Percentiles rank a stretch among this genome's conserved stretches.
Conservation (phyloP, 2,888 invertebrate genomes). For the Anoplius nigerrimus region DNA sequence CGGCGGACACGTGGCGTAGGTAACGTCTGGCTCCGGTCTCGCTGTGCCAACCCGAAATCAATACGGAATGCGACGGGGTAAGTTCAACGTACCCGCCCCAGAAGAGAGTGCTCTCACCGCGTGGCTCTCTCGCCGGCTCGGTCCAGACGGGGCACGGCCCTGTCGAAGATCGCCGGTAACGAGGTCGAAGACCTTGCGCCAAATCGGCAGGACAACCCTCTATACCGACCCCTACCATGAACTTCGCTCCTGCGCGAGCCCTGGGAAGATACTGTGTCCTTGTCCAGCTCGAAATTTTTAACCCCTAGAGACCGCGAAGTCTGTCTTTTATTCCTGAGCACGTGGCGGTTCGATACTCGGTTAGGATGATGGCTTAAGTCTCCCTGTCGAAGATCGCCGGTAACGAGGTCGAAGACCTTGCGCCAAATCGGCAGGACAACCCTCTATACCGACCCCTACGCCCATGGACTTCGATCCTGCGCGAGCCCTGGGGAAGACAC, state of each 20-base stretch:
- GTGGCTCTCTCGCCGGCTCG: conserved; percentile 36
- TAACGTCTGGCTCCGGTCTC: conserved; percentile 59
- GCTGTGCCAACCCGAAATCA: conserved; percentile 65
- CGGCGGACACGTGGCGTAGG: conserved; percentile 57
- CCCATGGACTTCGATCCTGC: too few species aligned
- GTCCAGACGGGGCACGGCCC: conserved; percentile 35
- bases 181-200: conserved; percentile 40
- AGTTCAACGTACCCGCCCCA: conserved; percentile 65
- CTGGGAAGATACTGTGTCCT: too few species aligned
- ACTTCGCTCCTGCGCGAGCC: too few species aligned
- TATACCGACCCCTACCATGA: too few species aligned
- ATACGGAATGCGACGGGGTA: conserved; percentile 66
- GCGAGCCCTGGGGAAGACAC: too few species aligned
- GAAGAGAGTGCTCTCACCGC: conserved; percentile 49
- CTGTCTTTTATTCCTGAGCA: too few species aligned
- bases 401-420: conserved; percentile 44
- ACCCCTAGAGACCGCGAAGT: too few species aligned
- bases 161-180: conserved; percentile 36
- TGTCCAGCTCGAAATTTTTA: too few species aligned
- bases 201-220: background rate
- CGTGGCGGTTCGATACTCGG: too few species aligned
- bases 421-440: background rate
- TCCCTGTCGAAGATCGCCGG: conserved; percentile 36
- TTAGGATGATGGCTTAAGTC: too few species aligned
- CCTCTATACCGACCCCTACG: too few species aligned